Conservation (phyloP, 2,888 invertebrate genomes). For the Agrochola macilenta region DNA sequence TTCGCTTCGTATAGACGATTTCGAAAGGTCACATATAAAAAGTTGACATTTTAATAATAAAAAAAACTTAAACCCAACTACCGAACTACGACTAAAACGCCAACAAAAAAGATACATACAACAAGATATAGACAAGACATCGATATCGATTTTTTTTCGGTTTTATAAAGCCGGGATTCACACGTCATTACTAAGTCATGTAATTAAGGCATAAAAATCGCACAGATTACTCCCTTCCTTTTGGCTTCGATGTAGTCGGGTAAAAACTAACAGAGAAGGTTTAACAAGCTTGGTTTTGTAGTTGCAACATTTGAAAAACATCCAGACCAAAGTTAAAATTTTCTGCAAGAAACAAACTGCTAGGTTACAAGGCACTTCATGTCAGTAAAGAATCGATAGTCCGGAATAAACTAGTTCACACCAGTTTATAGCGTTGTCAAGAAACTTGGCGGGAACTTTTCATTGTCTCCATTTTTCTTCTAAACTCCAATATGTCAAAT, state of each 20-base stretch:
- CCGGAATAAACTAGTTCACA: constrained; percentile 64
- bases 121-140: neutral
- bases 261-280: neutral
- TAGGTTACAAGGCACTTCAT: constrained; percentile 41
- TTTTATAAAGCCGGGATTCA: neutral
- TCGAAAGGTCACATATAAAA: neutral
- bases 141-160: neutral
- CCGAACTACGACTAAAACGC: neutral
- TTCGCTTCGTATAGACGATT: neutral
- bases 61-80: neutral
- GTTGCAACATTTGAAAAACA: neutral
- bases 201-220: neutral
- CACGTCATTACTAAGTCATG: neutral
- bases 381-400: constrained; percentile 53
- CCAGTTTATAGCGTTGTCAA: constrained; percentile 60
- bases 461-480: constrained; percentile 62
- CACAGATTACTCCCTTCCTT: neutral
- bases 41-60: neutral
- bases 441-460: constrained; percentile 55
- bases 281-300: neutral
- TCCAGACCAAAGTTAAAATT: neutral
- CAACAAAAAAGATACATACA: too few species aligned
- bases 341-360: constrained; percentile 28
- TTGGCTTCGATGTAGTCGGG: neutral
- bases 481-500: constrained; percentile 68